A percentile compares a stretch with the other conserved stretches of the same genome.
Conservation (phyloP, 2,888 invertebrate genomes). For the Scaptomyza flava region DNA sequence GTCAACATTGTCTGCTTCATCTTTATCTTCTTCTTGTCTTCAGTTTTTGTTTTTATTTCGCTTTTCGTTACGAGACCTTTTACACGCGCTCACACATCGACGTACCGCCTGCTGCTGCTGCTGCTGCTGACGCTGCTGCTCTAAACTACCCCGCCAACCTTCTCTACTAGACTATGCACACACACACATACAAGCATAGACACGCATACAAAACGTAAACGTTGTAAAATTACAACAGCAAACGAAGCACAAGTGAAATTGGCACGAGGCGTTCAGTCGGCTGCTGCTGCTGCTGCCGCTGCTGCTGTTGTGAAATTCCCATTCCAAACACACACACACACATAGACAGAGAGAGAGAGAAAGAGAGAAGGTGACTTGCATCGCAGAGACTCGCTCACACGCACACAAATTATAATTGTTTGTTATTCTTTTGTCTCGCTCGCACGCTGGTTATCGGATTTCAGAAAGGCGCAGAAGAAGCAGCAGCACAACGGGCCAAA, state of each 20-base stretch:
- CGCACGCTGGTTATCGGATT: conserved; percentile 77
- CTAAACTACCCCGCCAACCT: conserved; percentile 10
- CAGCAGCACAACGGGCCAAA: conserved; percentile 33
- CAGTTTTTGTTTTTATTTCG: conserved; percentile 75
- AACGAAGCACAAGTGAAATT: conserved; percentile 70
- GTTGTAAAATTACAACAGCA: conserved; percentile 60
- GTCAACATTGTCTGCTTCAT: conserved; percentile 21
- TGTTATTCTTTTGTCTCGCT: conserved; percentile 76
- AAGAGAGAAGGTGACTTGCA: conserved; percentile 13
- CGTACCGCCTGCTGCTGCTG: conserved; percentile 50
- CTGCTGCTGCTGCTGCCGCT: conserved; percentile 33
- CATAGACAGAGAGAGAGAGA: background rate
- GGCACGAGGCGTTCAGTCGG: conserved; percentile 61
- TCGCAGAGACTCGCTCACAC: conserved; percentile 52
- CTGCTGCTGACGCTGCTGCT: conserved; percentile 24
- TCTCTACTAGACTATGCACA: background rate
- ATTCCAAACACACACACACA: conserved; percentile 52
- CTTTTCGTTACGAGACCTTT: conserved; percentile 72
- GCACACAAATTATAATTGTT: conserved; percentile 72
- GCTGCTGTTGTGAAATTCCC: conserved; percentile 73
- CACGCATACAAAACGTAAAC: conserved; percentile 29
- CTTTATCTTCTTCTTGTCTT: conserved; percentile 65
- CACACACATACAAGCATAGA: conserved; percentile 4
- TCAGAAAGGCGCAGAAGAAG: conserved; percentile 64
- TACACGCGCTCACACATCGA: conserved; percentile 60